Conservation (phyloP, 2,797 vertebrate genomes). For the Acanthurus tractus region DNA sequence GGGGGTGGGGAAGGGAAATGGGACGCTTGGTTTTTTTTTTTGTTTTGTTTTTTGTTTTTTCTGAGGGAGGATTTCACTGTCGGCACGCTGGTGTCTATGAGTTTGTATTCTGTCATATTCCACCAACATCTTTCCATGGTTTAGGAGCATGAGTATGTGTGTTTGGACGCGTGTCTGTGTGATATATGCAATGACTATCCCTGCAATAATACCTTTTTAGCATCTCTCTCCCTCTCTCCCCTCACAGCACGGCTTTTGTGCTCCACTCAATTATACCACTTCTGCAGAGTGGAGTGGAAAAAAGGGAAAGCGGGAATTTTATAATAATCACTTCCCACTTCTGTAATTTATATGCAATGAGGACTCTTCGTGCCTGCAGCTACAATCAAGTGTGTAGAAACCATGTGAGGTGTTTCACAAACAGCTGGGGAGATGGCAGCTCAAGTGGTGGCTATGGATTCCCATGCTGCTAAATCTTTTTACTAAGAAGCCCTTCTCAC, state of each 20-base stretch:
- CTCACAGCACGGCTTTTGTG: constrained; percentile 81
- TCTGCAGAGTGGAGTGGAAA: constrained; percentile 74
- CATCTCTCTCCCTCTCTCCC: constrained; percentile 51
- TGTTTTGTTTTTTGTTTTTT: constrained; percentile 39
- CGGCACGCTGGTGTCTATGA: constrained; percentile 44
- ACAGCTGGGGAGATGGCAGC: constrained; percentile 80
- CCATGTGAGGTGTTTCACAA: constrained; percentile 73
- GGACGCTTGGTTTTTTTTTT: constrained; percentile 63
- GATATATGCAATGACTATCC: constrained; percentile 40
- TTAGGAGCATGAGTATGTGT: constrained; percentile 28
- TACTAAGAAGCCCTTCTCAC: constrained; percentile 62
- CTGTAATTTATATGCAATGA: constrained; percentile 86
- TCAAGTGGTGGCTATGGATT: constrained; percentile 67
- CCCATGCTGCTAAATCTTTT: constrained; percentile 79
- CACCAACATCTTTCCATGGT: constrained; percentile 45
- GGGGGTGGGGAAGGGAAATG: constrained; percentile 60
- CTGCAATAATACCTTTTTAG: constrained; percentile 66
- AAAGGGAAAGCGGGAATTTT: constrained; percentile 82
- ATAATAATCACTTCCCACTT: constrained; percentile 85
- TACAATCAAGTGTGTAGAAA: constrained; percentile 74
- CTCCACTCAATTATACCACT: constrained; percentile 88
- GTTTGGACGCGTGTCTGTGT: constrained; percentile 32
- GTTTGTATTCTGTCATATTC: constrained; percentile 59
- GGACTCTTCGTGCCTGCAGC: constrained; percentile 76
- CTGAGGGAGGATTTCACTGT: constrained; percentile 49